Conservation (phyloP, 2,888 invertebrate genomes). For the Scrobipalpa atriplicella region DNA sequence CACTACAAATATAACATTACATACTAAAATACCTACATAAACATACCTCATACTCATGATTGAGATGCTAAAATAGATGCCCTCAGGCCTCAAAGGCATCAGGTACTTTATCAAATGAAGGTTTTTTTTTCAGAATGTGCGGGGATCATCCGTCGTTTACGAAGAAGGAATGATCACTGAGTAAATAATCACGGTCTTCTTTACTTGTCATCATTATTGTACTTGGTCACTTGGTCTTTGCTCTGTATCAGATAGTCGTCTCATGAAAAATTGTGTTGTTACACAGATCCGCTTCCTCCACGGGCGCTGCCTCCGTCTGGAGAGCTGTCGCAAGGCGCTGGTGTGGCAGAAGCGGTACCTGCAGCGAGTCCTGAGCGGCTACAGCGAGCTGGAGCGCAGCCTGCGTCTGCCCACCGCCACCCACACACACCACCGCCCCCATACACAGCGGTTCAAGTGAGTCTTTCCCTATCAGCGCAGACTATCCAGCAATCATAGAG, state of each 20-base stretch:
- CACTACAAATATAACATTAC: too few species aligned
- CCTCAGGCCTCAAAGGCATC: too few species aligned
- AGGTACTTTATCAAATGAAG: neutral
- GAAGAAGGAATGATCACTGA: too few species aligned
- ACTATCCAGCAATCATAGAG: too few species aligned
- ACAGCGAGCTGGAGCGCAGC: slow-evolving; percentile 80
- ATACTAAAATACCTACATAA: too few species aligned
- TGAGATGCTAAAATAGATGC: too few species aligned
- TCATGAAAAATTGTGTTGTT: slow-evolving; percentile 3
- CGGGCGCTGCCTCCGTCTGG: slow-evolving; percentile 87
- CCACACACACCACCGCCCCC: slow-evolving; percentile 45
- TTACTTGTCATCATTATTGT: too few species aligned
- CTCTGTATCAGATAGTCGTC: too few species aligned
- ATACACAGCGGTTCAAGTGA: slow-evolving; percentile 62
- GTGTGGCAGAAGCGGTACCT: slow-evolving; percentile 96
- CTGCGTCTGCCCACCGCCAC: slow-evolving; percentile 48
- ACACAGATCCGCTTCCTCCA: slow-evolving; percentile 74
- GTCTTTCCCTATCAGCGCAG: too few species aligned
- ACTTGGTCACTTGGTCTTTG: too few species aligned
- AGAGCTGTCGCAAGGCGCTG: slow-evolving; percentile 93
- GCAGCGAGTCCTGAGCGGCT: slow-evolving; percentile 84
- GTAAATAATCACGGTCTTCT: too few species aligned
- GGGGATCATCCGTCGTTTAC: slow-evolving; percentile 1
- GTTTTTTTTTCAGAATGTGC: neutral
- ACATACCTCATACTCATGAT: too few species aligned